These are phyloP conservation scores for Apodemus speciosus DNA, from an alignment of 2,113 vertebrate genomes.

Conservation along the genomic window DNA sequence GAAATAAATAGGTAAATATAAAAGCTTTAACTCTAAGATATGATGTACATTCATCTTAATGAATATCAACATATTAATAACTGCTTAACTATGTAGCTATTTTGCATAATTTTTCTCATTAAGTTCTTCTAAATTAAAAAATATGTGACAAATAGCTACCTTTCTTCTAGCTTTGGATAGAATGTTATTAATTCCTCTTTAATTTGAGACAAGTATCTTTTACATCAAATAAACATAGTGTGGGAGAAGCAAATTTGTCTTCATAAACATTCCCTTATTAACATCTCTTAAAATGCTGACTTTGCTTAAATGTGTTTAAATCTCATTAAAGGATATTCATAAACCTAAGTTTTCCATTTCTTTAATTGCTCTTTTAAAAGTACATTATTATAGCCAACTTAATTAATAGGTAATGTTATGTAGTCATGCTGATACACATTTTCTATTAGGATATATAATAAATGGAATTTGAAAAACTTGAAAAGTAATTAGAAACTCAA, in stretches of 20 bases:
- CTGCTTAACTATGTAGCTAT: background rate
- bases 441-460: background rate
- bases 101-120: background rate
- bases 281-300: conserved; percentile 59
- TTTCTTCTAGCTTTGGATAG: background rate
- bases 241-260: conserved; percentile 51
- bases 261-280: conserved; percentile 37
- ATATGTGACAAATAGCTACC: background rate
- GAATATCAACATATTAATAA: background rate
- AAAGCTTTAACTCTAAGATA: background rate
- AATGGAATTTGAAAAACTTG: conserved; percentile 7
- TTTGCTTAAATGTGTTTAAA: conserved; percentile 70
- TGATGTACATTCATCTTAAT: background rate
- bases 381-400: conserved; percentile 51
- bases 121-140: background rate
- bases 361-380: conserved; percentile 49
- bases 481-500: background rate
- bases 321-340: conserved; percentile 64
- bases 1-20: background rate
- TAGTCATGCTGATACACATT: conserved; percentile 25
- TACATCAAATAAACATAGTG: conserved; percentile 55
- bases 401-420: conserved; percentile 46
- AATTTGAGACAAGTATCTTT: conserved; percentile 45
- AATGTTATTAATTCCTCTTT: background rate
- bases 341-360: conserved; percentile 46